Evolutionary conservation across 2,113 vertebrate species (phyloP).

Genomic region (Saguinus imperator): DNA sequence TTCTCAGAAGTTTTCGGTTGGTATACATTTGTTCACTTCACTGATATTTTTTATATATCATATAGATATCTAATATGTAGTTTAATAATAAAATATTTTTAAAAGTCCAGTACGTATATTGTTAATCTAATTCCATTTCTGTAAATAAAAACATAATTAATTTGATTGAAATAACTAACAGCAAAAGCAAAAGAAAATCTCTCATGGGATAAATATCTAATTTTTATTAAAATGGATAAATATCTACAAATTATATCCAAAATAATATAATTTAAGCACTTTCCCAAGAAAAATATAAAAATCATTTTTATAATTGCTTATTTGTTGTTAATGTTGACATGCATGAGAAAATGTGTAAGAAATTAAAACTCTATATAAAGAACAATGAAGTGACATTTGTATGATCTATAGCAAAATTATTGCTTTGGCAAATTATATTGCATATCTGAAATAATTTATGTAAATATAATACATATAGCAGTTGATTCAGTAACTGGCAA

Average conservation of each 20-base stretch:
- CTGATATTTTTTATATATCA: not conserved
- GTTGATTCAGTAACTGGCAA: not conserved
- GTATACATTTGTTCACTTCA: not conserved
- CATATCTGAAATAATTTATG: not conserved
- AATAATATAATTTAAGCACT: not conserved
- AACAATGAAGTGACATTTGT: not conserved
- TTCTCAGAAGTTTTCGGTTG: not conserved
- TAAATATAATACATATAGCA: not conserved
- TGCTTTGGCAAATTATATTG: conserved; percentile 3
- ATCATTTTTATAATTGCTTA: not conserved
- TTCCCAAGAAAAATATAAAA: not conserved
- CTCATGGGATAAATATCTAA: not conserved
- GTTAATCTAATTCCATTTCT: not conserved
- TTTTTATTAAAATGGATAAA: not conserved
- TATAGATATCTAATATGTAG: not conserved
- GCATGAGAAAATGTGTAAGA: not conserved
- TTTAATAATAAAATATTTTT: not conserved
- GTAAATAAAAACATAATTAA: not conserved
- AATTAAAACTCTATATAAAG: not conserved
- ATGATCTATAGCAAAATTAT: not conserved
- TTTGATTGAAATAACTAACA: not conserved
- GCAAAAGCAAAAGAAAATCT: not conserved
- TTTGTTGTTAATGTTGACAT: not conserved
- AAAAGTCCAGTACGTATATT: not conserved
- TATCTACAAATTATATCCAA: not conserved